Evolutionary conservation across 2,113 vertebrate species (phyloP), one percentile per base, ranked within the genome.

Genomic region (Sinocyclocheilus anshuiensis): DNA sequence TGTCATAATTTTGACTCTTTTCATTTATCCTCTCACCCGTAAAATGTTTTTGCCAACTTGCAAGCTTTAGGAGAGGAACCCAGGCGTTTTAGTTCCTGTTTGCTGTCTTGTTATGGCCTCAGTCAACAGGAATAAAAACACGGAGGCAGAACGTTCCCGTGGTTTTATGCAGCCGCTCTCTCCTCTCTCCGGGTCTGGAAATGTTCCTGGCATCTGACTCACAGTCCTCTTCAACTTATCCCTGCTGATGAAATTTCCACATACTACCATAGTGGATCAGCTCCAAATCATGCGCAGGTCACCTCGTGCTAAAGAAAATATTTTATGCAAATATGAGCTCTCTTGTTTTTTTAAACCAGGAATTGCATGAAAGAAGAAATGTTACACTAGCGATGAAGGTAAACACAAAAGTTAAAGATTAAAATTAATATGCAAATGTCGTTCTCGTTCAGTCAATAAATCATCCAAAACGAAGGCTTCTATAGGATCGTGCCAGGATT

Each of bases 351-450:
- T 45, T 71, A 10, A 6, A 15, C 45, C 53, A 24, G 10, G 26
- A 69, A 74, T 72, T 71, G 24, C 61, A n/a, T 50, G 45, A 48
- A 48, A 48, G 11, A 48, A 48, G 42, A 84, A 55, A 36, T 45
- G 61, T 89, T 91, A 93, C 90, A 83, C 89, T 85, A 91, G 92
- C 86, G 91, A 92, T 90, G 74, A 0, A 3, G 11, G 48, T 89
- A 93, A 94, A 93, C 93, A 92, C 22, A 26, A 61, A 87, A 88
- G 94, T 95, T 94, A 92, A 93, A 90, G 79, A 94, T 95, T 95
- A 94, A 88, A 92, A 75, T 67, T 18, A 77, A 90, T 90, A 95
- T 95, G 94, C 94, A 95, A 95, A 95, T 94, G 4, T 11, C 48
- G 12, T 39, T 87, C 57, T 89, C 85, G 86, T 89, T 78, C 57